Evolutionary conservation across 2,113 vertebrate species (phyloP).

Genomic region (Ammodytes dubius): DNA sequence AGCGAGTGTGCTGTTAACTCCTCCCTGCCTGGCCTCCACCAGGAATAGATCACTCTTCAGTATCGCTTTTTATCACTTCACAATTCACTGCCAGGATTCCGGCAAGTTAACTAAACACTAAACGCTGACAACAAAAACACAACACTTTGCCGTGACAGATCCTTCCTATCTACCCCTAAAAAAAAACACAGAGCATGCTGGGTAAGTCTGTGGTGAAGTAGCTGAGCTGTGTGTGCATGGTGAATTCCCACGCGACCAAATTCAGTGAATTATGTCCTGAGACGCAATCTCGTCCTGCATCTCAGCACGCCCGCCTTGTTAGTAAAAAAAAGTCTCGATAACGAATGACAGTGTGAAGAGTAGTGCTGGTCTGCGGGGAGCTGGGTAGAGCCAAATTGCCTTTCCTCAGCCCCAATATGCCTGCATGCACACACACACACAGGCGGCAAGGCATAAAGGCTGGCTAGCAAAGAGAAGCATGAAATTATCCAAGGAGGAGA

Average conservation of each 20-base stretch:
- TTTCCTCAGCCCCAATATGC: constrained; percentile 70
- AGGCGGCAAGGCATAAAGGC: constrained; percentile 73
- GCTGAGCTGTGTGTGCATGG: background rate
- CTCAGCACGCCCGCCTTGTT: constrained; percentile 67
- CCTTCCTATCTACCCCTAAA: constrained; percentile 7
- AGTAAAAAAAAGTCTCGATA: constrained; percentile 64
- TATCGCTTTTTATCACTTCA: constrained; percentile 39
- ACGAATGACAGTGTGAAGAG: constrained; percentile 74
- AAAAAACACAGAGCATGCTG: constrained; percentile 1
- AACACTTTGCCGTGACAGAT: constrained; percentile 16
- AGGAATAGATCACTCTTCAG: constrained; percentile 51
- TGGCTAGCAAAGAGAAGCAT: constrained; percentile 67
- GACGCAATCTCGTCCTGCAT: constrained; percentile 61
- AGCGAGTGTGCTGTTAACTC: constrained; percentile 67
- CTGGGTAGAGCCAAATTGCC: constrained; percentile 72
- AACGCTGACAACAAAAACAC: constrained; percentile 22
- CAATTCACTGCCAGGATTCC: constrained; percentile 37
- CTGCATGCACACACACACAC: constrained; percentile 52
- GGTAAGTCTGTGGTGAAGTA: constrained; percentile 1
- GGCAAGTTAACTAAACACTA: constrained; percentile 23
- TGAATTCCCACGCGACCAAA: constrained; percentile 52
- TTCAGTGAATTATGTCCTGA: constrained; percentile 61
- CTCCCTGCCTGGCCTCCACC: constrained; percentile 62
- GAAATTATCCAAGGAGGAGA: constrained; percentile 63
- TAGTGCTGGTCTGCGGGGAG: constrained; percentile 66